Evolutionary conservation across 92 coral and sea anemone genomes (phyloP).

Genomic region (Ricordea florida): DNA sequence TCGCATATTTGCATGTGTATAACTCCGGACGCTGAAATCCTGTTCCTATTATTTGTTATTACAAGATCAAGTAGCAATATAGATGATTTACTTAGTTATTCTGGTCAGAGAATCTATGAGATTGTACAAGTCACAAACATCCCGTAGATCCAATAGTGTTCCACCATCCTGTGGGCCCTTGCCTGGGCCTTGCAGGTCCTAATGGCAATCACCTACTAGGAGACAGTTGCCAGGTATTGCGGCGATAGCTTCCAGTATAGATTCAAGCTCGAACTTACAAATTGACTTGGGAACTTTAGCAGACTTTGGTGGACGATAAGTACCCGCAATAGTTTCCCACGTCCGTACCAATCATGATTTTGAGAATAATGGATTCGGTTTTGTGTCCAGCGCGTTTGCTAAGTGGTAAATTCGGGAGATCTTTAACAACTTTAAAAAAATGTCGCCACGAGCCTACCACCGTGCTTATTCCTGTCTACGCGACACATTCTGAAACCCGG

Average conservation of each 20-base stretch:
- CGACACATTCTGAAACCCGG: background rate
- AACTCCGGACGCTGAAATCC: conserved; percentile 23
- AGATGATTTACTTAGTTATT: conserved; percentile 20
- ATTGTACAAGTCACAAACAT: conserved; percentile 31
- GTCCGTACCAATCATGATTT: conserved; percentile 20
- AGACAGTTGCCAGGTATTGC: conserved; percentile 8
- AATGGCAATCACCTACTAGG: conserved; percentile 35
- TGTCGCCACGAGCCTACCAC: conserved; percentile 27
- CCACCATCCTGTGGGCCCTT: conserved; percentile 58
- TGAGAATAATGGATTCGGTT: conserved; percentile 10
- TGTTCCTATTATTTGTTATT: conserved; percentile 41
- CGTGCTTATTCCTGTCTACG: conserved; percentile 24
- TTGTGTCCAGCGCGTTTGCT: conserved; percentile 1
- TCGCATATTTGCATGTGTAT: conserved; percentile 42
- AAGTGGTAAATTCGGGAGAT: conserved; percentile 19
- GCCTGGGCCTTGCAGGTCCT: conserved; percentile 30
- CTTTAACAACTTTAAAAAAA: conserved; percentile 4
- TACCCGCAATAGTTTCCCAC: conserved; percentile 27
- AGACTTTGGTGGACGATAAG: conserved; percentile 29
- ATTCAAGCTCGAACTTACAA: conserved; percentile 6
- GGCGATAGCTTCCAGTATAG: conserved; percentile 1
- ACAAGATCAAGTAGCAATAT: conserved; percentile 24
- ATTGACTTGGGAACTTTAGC: background rate
- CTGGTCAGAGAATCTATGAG: conserved; percentile 27
- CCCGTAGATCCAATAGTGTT: conserved; percentile 27